Conservation (phyloP, 1,140 invertebrate genomes). For the Eupristina koningsbergeri region DNA sequence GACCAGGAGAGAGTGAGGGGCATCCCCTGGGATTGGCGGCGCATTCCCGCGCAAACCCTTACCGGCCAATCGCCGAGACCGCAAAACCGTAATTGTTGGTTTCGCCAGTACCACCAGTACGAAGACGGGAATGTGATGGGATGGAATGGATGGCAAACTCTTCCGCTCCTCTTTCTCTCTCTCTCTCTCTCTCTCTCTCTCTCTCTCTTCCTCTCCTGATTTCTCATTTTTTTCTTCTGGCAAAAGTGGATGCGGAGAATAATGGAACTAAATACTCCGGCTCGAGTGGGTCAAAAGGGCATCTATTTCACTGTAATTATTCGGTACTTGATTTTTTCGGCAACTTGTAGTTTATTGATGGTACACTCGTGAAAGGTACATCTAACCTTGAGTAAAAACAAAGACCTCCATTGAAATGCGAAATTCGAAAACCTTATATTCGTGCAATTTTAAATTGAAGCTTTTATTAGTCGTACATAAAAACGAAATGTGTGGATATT, state of each 20-base stretch:
- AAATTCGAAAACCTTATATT: no score
- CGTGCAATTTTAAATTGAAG: no score
- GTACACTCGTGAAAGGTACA: no score
- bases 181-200: slow-evolving; percentile 19
- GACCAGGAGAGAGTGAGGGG: slow-evolving; percentile 46
- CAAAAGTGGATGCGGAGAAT: background rate
- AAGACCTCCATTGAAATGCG: no score
- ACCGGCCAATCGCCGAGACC: slow-evolving; percentile 58
- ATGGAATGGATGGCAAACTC: no score
- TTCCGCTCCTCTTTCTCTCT: slow-evolving; percentile 3
- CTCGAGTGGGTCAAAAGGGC: background rate
- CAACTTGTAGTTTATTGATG: background rate
- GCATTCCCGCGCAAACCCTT: slow-evolving; percentile 64
- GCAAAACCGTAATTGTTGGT: slow-evolving; percentile 59
- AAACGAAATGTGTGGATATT: no score
- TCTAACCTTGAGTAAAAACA: no score
- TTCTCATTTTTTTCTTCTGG: no score
- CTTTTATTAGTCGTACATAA: no score
- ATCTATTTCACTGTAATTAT: background rate
- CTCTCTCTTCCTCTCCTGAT: background rate
- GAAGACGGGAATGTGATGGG: background rate
- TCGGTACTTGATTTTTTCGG: background rate
- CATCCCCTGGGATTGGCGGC: slow-evolving; percentile 59
- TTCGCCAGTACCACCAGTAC: slow-evolving; percentile 34
- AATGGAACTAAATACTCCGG: background rate